Evolutionary conservation across 2,888 invertebrate genomes (phyloP).

Genomic region (Oconnorella tubifera): DNA sequence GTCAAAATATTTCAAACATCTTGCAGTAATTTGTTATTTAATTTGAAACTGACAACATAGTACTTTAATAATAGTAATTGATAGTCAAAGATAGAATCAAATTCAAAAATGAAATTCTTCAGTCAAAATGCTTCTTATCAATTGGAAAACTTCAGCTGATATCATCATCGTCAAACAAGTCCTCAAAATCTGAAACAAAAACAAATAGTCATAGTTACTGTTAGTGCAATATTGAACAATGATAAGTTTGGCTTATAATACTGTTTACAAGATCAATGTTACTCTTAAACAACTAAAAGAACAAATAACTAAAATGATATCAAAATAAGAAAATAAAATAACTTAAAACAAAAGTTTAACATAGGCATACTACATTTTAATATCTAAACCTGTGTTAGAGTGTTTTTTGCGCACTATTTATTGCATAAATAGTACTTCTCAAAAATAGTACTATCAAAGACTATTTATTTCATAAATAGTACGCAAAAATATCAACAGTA

Average conservation of each 20-base stretch:
- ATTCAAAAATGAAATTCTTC: too few species aligned
- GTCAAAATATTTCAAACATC: too few species aligned
- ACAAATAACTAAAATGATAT: background rate
- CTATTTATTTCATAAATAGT: too few species aligned
- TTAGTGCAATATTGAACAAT: background rate
- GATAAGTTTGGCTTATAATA: too few species aligned
- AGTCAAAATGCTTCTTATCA: too few species aligned
- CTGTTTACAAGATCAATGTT: too few species aligned
- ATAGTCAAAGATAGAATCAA: too few species aligned
- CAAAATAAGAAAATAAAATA: background rate
- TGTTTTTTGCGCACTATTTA: background rate
- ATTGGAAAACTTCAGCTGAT: slow-evolving; percentile 22
- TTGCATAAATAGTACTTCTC: slow-evolving; percentile 7
- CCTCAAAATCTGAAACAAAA: slow-evolving; percentile 73
- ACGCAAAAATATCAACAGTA: too few species aligned
- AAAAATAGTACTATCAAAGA: too few species aligned
- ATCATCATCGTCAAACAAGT: slow-evolving; percentile 62
- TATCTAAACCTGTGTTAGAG: background rate
- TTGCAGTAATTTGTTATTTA: too few species aligned
- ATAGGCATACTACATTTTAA: background rate
- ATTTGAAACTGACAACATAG: too few species aligned
- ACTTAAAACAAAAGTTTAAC: slow-evolving; percentile 11
- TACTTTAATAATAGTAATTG: too few species aligned
- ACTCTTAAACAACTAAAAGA: background rate
- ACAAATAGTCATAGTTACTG: background rate